A percentile compares a stretch with the other conserved stretches of the same genome.
phyloP scores from a whole-genome alignment of 1,140 invertebrate species.

The Drosophila nigrodunni region DNA sequence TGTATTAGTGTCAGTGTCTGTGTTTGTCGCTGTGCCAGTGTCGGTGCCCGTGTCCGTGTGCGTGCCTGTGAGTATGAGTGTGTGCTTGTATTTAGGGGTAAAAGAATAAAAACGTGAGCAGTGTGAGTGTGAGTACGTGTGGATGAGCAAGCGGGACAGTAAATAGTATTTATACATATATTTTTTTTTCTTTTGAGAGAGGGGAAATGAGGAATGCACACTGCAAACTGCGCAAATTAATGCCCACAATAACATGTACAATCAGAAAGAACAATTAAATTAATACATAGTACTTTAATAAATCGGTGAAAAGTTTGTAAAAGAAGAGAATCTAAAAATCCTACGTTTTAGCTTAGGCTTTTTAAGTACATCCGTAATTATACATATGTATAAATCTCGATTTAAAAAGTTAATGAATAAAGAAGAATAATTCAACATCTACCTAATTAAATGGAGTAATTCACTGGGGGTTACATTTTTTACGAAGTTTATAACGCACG shows the following conservation, averaged over 20 bases:
- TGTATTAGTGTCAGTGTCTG: background rate
- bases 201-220: conserved; percentile 14
- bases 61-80: conserved; percentile 6
- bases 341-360: too few species aligned
- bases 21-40: conserved; percentile 7
- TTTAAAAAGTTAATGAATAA: too few species aligned
- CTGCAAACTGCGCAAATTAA: background rate
- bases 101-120: background rate
- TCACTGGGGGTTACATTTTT: too few species aligned
- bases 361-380: too few species aligned
- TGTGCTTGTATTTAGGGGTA: conserved; percentile 12
- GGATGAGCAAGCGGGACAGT: conserved; percentile 30
- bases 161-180: conserved; percentile 2
- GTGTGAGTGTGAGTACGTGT: conserved; percentile 10
- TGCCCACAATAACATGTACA: background rate
- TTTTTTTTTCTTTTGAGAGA: background rate
- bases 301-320: too few species aligned
- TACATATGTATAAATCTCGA: too few species aligned
- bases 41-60: background rate
- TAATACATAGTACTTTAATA: background rate
- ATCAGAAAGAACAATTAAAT: background rate
- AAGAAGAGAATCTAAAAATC: too few species aligned
- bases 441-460: too few species aligned
- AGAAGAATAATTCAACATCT: too few species aligned
- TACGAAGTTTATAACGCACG: too few species aligned